Evolutionary conservation across 2,797 vertebrate genomes (phyloP), one percentile per base, ranked within the genome.

Genomic region (Sebastes vulpes): DNA sequence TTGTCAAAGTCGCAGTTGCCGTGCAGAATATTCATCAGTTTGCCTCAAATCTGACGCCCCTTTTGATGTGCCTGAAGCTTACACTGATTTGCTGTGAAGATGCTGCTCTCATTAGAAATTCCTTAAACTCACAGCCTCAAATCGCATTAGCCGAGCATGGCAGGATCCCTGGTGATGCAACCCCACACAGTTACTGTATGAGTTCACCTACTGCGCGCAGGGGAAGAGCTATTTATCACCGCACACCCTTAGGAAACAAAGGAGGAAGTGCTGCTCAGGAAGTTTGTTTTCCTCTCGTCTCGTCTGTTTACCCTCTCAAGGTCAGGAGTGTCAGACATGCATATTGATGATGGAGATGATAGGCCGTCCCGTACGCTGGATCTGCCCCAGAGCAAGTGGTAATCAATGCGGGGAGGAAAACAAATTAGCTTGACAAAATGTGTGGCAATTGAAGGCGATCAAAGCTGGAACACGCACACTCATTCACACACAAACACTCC

Each of bases 41-140:
- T 64, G 71, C 70, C 71, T 86, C 68, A 87, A 83, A 86, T 85
- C 77, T 74, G 71, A 89, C 35, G 61, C 64, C 65, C 56, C 70
- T 79, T 92, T 83, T 92, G 82, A 87, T 87, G 85, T 77, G 84
- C 69, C 86, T 73, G 73, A 70, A 79, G 88, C 79, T 86, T 71
- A 77, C 72, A 67, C 81, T 81, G 72, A 88, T 77, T 84, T 32
- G 28, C 72, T 79, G 38, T 57, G 77, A 80, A 67, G 75, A 87
- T 46, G 14, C 46, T 83, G 23, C 70, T 81, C 79, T 92, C 82
- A 84, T 93, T 91, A 87, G 71, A 82, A 82, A 91, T 84, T 86
- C 87, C 78, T 77, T 74, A 82, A 90, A 89, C 82, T 88, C 63
- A 25, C 79, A 50, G 72, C 82, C 50, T 88, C 74, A 87, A 90